Evolutionary conservation across 2,797 vertebrate species (phyloP), one percentile per base, ranked within the genome.

Genomic region (Arctocebus calabarensis): DNA sequence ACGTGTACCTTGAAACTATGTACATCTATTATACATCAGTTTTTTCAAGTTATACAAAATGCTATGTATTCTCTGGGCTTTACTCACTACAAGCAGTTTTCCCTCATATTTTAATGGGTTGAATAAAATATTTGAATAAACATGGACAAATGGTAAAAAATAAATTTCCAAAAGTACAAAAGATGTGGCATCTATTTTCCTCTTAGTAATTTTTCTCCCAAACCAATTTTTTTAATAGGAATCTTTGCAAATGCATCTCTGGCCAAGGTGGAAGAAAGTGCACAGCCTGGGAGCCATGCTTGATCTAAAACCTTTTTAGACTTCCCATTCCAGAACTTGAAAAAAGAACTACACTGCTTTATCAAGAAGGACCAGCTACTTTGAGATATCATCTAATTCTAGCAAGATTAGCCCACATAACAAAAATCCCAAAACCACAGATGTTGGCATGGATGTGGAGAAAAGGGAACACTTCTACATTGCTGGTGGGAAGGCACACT

Each of bases 181-280:
- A 23, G 81, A 95, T 17, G 23, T 55, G 29, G 45, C 29, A 37
- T 57, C 59, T 59, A 11, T 73, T 93, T 57, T 71, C 23, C 74
- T 91, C 74, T 90, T 84, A 23, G 19, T 64, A 55, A 92, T 82
- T 81, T 71, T 90, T 81, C 61, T 84, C 55, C 64, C 83, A 66
- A 68, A 27, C 25, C 43, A 73, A 22, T 37, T 70, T 70, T 40
- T 70, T 90, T 81, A 78, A 62, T 0, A 40, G 20, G 10, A 85
- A 83, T 62, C 55, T 83, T 88, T 84, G 73, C 17, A 84, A 84
- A 83, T 7, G 37, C 10, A 7, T 88, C 40, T 87, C 73, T 43
- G 40, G 45, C 8, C 70, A 91, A 85, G 11, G 25, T 11, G 7
- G 48, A 83, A 88, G 68, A 17, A 79, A 62, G 79, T 23, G 11